Evolutionary conservation across 2,797 vertebrate genomes (phyloP).

Genomic region (Hafferia zeledoni): DNA sequence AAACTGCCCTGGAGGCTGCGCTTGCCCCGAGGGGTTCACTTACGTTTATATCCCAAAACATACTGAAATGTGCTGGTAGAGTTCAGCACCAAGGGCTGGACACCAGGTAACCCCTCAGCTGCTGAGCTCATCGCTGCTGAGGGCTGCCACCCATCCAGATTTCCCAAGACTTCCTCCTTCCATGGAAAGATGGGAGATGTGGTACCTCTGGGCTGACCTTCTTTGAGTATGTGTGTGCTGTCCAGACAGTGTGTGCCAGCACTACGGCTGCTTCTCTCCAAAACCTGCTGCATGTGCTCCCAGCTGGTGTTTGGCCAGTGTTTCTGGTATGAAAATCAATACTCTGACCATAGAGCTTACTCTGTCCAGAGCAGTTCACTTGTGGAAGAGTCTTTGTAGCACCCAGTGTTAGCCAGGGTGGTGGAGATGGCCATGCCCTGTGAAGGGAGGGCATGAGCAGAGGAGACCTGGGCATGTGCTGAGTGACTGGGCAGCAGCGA

Average conservation of each 20-base stretch:
- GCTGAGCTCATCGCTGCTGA: not conserved
- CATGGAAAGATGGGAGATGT: not conserved
- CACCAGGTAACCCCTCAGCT: not conserved
- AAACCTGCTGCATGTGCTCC: not conserved
- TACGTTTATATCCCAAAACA: not conserved
- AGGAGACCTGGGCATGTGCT: not conserved
- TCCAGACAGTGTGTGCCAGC: rapidly evolving
- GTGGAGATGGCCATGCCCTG: rapidly evolving
- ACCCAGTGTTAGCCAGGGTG: not conserved
- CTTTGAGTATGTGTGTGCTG: not conserved
- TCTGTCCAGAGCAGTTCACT: rapidly evolving
- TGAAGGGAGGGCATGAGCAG: not conserved
- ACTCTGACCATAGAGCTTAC: not conserved
- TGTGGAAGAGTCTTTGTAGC: not conserved
- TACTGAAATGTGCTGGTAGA: rapidly evolving
- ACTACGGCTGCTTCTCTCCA: not conserved
- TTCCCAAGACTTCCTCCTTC: not conserved
- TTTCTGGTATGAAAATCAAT: not conserved
- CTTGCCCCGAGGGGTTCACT: not conserved
- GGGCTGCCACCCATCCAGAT: not conserved
- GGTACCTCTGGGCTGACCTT: not conserved
- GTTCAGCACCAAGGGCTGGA: not conserved
- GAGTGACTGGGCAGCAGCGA: not conserved
- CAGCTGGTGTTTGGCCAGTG: not conserved
- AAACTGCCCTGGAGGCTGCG: not conserved